These are phyloP conservation scores for Drosophila seclusa DNA, from an alignment of 2,888 invertebrate species.

Conservation along the genomic window DNA sequence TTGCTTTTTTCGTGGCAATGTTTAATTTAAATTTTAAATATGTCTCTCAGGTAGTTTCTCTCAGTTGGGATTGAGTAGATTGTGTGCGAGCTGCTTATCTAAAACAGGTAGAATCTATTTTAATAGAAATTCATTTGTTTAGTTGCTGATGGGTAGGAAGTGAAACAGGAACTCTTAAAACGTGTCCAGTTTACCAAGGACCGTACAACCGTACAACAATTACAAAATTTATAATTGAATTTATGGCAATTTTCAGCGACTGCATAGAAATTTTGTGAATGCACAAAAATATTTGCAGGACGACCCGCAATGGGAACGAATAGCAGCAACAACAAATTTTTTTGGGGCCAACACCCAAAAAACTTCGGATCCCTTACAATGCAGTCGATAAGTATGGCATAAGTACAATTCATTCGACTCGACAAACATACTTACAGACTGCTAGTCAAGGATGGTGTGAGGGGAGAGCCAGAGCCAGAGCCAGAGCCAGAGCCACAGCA, in stretches of 20 bases:
- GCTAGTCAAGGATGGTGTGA: constrained; percentile 8
- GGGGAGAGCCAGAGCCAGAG: not conserved
- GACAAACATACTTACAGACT: constrained; percentile 52
- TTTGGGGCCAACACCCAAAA: constrained; percentile 66
- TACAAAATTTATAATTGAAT: constrained; percentile 67
- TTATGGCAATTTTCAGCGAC: constrained; percentile 58
- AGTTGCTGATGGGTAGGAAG: constrained; percentile 54
- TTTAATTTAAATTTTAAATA: constrained; percentile 80
- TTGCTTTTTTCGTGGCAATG: constrained; percentile 37
- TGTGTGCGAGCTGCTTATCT: constrained; percentile 50
- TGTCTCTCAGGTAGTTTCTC: constrained; percentile 58
- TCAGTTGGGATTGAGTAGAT: constrained; percentile 16
- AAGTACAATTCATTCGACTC: constrained; percentile 71
- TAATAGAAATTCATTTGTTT: constrained; percentile 67
- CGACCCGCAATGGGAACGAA: constrained; percentile 2
- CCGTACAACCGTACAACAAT: constrained; percentile 29
- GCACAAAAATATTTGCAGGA: constrained; percentile 63
- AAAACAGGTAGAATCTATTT: constrained; percentile 66
- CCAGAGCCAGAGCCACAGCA: not conserved
- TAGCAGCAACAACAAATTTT: constrained; percentile 29
- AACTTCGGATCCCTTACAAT: constrained; percentile 66
- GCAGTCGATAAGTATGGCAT: constrained; percentile 79
- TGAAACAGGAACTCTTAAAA: constrained; percentile 34
- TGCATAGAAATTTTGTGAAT: constrained; percentile 50
- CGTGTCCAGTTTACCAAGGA: constrained; percentile 36